Percentiles rank a stretch among this genome's conserved stretches.
Evolutionary conservation across 2,113 vertebrate genomes (phyloP).

Genomic region (Rallus limicola): DNA sequence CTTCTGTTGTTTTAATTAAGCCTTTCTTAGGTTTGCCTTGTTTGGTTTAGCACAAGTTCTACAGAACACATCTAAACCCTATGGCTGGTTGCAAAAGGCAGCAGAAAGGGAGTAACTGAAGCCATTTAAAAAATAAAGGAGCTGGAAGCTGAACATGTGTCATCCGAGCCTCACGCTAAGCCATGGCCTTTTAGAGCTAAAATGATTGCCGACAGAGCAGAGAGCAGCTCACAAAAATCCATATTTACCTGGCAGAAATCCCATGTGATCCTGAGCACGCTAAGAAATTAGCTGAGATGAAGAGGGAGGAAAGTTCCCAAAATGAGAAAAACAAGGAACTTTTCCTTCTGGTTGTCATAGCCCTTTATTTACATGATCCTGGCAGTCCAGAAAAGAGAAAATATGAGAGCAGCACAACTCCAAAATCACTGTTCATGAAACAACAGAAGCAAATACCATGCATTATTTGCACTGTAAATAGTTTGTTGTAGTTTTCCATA

Average conservation of each 20-base stretch:
- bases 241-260: constrained; percentile 46
- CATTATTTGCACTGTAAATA: neutral
- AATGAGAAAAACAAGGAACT: constrained; percentile 5
- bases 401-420: neutral
- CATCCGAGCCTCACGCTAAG: neutral
- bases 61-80: constrained; percentile 28
- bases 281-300: constrained; percentile 23
- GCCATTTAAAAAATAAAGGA: constrained; percentile 44
- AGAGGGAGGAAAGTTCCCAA: neutral
- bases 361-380: neutral
- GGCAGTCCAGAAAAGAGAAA: neutral
- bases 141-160: constrained; percentile 18
- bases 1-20: constrained; percentile 56
- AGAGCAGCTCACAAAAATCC: neutral
- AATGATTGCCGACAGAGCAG: neutral
- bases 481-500: neutral
- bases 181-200: constrained; percentile 38
- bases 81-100: neutral
- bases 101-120: constrained; percentile 22
- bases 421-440: neutral
- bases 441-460: neutral
- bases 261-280: neutral
- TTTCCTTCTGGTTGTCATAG: neutral
- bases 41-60: constrained; percentile 58
- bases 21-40: constrained; percentile 60